phyloP scores from a whole-genome alignment of 2,113 vertebrate genomes.

The Pseudopodoces humilis region DNA sequence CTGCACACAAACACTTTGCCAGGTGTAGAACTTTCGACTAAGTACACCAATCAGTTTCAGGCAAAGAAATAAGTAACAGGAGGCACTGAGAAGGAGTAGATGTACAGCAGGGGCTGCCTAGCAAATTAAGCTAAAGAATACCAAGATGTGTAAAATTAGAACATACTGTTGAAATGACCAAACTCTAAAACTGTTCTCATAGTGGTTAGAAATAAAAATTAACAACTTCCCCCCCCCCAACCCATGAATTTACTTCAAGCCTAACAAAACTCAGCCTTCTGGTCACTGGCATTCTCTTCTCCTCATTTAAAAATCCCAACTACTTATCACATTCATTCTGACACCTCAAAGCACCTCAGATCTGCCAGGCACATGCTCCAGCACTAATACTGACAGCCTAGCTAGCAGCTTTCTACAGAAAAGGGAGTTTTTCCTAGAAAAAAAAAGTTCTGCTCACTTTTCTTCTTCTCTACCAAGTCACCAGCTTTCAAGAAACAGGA shows the following conservation, averaged over 20 bases:
- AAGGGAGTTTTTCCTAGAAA: neutral
- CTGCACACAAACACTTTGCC: neutral
- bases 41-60: neutral
- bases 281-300: neutral
- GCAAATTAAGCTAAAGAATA: neutral
- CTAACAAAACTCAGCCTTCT: neutral
- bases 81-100: neutral
- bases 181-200: neutral
- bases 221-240: fast-evolving
- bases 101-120: neutral
- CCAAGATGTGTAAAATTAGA: neutral
- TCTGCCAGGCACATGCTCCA: neutral
- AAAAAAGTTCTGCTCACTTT: neutral
- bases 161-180: neutral
- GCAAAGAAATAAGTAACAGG: neutral
- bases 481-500: neutral
- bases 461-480: neutral
- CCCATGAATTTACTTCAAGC: neutral
- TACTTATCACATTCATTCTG: neutral
- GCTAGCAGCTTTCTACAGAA: neutral
- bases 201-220: neutral
- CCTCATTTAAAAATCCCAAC: neutral
- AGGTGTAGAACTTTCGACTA: neutral
- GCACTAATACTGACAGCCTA: neutral
- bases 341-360: neutral